phyloP scores from a whole-genome alignment of 2,888 invertebrate genomes.

The Brenthis ino region DNA sequence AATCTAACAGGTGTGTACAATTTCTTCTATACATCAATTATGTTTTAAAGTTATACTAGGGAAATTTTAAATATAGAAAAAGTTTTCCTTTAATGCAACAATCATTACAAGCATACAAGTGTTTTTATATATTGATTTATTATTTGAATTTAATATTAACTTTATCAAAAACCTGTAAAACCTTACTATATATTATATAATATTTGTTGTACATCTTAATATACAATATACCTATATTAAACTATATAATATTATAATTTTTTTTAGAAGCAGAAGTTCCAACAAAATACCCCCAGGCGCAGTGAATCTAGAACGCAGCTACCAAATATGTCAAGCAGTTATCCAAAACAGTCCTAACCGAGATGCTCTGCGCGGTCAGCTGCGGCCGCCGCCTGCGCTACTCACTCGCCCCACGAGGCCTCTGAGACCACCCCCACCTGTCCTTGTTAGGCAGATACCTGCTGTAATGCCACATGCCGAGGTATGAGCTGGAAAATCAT shows the following conservation, averaged over 20 bases:
- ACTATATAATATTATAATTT: background rate
- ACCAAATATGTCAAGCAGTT: slow-evolving; percentile 96
- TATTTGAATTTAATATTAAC: background rate
- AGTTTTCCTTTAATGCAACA: too few species aligned
- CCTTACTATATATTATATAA: too few species aligned
- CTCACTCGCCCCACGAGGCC: slow-evolving; percentile 76
- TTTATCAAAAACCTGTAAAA: too few species aligned
- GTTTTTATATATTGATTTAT: background rate
- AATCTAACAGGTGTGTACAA: slow-evolving; percentile 64
- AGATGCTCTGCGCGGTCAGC: slow-evolving; percentile 91
- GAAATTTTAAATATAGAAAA: too few species aligned
- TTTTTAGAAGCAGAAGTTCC: slow-evolving; percentile 79
- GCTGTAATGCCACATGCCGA: slow-evolving; percentile 80
- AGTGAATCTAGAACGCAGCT: slow-evolving; percentile 95
- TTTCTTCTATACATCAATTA: too few species aligned
- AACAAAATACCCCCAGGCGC: slow-evolving; percentile 94
- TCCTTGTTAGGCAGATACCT: slow-evolving; percentile 84
- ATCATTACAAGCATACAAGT: too few species aligned
- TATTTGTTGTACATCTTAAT: background rate
- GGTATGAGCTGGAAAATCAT: slow-evolving; percentile 45
- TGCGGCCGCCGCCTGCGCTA: slow-evolving; percentile 92
- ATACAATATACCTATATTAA: background rate
- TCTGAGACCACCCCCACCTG: slow-evolving; percentile 64
- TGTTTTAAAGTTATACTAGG: too few species aligned
- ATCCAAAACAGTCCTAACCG: slow-evolving; percentile 96